Percentiles rank a stretch among this genome's conserved stretches.
These are phyloP conservation scores for Empis stercorea DNA, from an alignment of 2,888 invertebrate genomes.

Conservation along the genomic window DNA sequence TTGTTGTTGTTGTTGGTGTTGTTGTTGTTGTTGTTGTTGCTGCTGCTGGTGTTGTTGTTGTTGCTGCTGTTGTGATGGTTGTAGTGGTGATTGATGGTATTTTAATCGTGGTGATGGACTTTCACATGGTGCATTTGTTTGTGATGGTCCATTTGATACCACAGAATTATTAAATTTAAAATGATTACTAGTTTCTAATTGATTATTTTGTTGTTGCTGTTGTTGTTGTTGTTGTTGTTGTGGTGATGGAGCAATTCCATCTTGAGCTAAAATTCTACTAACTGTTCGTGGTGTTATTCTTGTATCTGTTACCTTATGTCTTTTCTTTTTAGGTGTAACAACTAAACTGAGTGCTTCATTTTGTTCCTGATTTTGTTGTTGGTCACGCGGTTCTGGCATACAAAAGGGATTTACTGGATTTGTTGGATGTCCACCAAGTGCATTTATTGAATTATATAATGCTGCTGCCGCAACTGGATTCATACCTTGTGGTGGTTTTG, in stretches of 20 bases:
- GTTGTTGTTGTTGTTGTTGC: slow-evolving; percentile 4
- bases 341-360: slow-evolving; percentile 91
- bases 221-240: slow-evolving; percentile 4
- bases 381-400: slow-evolving; percentile 45
- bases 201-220: slow-evolving; percentile 8
- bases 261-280: slow-evolving; percentile 71
- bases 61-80: slow-evolving; percentile 2
- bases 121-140: slow-evolving; percentile 33
- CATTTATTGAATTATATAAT: slow-evolving; percentile 52
- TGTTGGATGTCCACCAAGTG: slow-evolving; percentile 33
- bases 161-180: not conserved
- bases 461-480: slow-evolving; percentile 44
- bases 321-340: slow-evolving; percentile 89
- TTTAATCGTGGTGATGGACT: slow-evolving; percentile 47
- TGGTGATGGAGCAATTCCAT: slow-evolving; percentile 60
- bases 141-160: not conserved
- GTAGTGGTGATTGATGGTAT: slow-evolving; percentile 4
- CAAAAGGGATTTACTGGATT: slow-evolving; percentile 41
- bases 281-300: slow-evolving; percentile 84
- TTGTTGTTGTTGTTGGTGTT: not conserved
- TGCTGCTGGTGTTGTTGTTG: not conserved
- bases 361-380: slow-evolving; percentile 70
- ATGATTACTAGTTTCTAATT: not conserved
- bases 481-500: slow-evolving; percentile 58
- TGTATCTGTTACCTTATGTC: slow-evolving; percentile 94